These are phyloP conservation scores for Papilio polyxenes DNA, from an alignment of 1,140 invertebrate genomes.

Conservation along the genomic window DNA sequence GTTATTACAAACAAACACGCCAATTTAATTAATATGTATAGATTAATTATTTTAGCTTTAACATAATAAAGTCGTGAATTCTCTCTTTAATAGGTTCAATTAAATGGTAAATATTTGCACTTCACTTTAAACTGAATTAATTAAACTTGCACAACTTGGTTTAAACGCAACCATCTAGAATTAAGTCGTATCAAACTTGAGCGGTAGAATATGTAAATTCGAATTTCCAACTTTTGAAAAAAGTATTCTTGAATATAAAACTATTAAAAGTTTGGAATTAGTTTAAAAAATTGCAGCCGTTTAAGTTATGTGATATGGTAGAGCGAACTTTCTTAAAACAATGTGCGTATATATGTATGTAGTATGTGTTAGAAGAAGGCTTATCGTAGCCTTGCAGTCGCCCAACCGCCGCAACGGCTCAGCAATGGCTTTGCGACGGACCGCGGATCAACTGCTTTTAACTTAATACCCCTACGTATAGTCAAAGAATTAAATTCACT, in stretches of 20 bases:
- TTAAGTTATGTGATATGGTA: slow-evolving; percentile 37
- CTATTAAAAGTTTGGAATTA: slow-evolving; percentile 35
- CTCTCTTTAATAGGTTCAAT: too few relatives aligned
- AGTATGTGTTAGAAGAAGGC: slow-evolving; percentile 45
- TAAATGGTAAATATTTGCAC: neutral
- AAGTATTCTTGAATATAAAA: neutral
- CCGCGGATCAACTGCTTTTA: slow-evolving; percentile 55
- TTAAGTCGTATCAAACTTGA: slow-evolving; percentile 32
- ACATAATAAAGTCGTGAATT: too few relatives aligned
- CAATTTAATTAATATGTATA: too few relatives aligned
- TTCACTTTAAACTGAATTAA: neutral
- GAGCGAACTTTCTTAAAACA: slow-evolving; percentile 34
- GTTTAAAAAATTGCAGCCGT: slow-evolving; percentile 39
- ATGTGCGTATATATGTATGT: slow-evolving; percentile 37
- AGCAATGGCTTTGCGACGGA: slow-evolving; percentile 57
- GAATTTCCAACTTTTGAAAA: slow-evolving; percentile 31
- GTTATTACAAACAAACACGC: too few relatives aligned
- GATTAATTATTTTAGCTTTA: too few relatives aligned
- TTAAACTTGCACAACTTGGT: slow-evolving; percentile 1
- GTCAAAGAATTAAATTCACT: neutral
- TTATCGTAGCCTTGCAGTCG: slow-evolving; percentile 63
- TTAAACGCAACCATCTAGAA: slow-evolving; percentile 24
- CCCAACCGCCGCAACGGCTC: slow-evolving; percentile 51
- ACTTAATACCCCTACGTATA: slow-evolving; percentile 52
- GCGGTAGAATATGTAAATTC: slow-evolving; percentile 20